A percentile compares a stretch with the other conserved stretches of the same genome.
Conservation (phyloP, 2,888 invertebrate genomes). For the Brachypalpus laphriformis region DNA sequence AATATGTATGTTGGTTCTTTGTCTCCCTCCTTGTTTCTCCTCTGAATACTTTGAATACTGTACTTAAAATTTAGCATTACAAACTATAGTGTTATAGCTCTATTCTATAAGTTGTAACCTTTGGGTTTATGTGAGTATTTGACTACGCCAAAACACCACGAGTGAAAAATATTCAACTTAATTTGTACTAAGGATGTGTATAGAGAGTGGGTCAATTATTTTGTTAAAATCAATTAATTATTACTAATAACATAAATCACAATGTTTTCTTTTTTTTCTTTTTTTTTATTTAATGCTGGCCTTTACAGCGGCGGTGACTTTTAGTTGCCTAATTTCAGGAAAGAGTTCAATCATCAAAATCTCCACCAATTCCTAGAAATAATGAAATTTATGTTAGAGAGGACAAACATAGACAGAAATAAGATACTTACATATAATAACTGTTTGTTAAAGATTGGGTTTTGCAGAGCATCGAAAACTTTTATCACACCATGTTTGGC, state of each 20-base stretch:
- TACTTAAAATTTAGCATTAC: constrained; percentile 7
- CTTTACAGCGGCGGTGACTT: constrained; percentile 75
- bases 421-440: constrained; percentile 91
- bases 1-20: constrained; percentile 3
- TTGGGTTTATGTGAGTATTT: constrained; percentile 53
- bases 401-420: constrained; percentile 2
- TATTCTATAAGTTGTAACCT: constrained; percentile 55
- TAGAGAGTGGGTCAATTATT: constrained; percentile 44
- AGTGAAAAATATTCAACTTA: constrained; percentile 59
- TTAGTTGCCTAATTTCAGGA: constrained; percentile 86
- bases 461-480: constrained; percentile 93
- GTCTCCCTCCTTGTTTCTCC: background rate
- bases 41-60: background rate
- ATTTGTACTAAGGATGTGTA: constrained; percentile 70
- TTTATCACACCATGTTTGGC: constrained; percentile 92
- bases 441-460: constrained; percentile 93
- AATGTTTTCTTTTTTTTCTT: too few species aligned
- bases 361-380: constrained; percentile 88
- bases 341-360: constrained; percentile 87
- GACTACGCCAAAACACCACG: constrained; percentile 39
- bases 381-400: constrained; percentile 5
- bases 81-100: constrained; percentile 4
- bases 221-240: constrained; percentile 47
- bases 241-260: constrained; percentile 61
- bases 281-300: constrained; percentile 58